Evolutionary conservation across 92 coral and sea anemone genomes (phyloP), one percentile per base, ranked within the genome.

Genomic region (Porites evermanni): DNA sequence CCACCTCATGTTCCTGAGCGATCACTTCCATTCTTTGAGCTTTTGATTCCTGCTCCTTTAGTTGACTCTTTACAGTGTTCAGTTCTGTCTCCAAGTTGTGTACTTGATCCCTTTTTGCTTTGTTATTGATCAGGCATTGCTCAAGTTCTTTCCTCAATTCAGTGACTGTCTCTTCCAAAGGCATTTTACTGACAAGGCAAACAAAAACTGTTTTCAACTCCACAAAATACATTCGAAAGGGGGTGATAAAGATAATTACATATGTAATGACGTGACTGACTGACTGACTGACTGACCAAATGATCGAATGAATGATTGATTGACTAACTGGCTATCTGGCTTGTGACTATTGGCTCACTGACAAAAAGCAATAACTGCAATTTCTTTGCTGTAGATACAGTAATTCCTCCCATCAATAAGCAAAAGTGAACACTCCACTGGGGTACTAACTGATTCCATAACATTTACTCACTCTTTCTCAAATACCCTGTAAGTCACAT

Each of bases 1-100:
- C 47, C 47, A 96, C 99, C 96, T 96, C 99, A 58, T 92, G 97
- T 80, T 97, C 96, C 63, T 79, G 88, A 1, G 92, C 94, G 84
- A 97, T 87, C 70, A 86, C 60, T 50, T 93, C 99, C 90, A 95
- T 86, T 69, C 96, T 90, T 77, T 83, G 88, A 9, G 88, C 85
- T 68, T 79, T 88, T 56, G 79, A 79, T 79, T 87, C 83, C 68
- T 95, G 93, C n/a, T 88, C 91, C 20, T 77, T 79, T 16, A 93
- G 87, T 12, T 89, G 88, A 52, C 74, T 86, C 51, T 85, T 82
- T 3, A 87, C 50, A 21, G 75, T 74, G 11, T 58, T 79, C 79
- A 93, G 70, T 56, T 95, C 93, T 7, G 80, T 64, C 88, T 94
- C 94, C 75, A 88, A 72, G 50, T 95, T 64, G 47, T 86, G 88